phyloP scores from a whole-genome alignment of 2,113 vertebrate species.

The Aix galericulata region DNA sequence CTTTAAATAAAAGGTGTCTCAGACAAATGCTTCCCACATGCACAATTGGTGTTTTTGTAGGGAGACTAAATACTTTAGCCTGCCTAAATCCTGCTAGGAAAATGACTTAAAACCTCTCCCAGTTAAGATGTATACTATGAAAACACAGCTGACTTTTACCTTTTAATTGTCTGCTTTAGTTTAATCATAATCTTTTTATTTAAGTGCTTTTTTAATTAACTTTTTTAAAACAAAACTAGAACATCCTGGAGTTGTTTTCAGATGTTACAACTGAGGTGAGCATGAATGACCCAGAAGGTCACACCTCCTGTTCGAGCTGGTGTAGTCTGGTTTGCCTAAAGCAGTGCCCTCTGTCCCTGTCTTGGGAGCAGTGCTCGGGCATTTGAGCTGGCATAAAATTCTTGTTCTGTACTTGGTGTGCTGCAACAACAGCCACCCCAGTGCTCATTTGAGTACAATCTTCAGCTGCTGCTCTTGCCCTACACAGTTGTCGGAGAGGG shows the following conservation, averaged over 20 bases:
- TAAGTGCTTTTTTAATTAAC: neutral
- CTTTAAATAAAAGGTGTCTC: neutral
- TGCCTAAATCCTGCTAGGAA: neutral
- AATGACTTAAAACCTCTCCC: neutral
- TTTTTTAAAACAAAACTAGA: neutral
- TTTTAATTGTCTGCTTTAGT: neutral
- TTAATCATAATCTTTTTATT: neutral
- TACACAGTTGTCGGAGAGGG: neutral
- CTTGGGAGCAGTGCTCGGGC: neutral
- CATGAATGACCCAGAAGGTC: neutral
- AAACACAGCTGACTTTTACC: neutral
- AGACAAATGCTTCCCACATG: neutral
- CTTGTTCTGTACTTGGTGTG: neutral
- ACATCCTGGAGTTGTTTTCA: neutral
- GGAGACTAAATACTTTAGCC: neutral
- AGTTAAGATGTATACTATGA: neutral
- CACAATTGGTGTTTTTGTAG: neutral
- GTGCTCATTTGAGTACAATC: neutral
- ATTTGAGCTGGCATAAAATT: neutral
- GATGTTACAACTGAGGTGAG: neutral
- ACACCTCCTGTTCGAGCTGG: rapidly evolving
- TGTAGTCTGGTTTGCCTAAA: neutral
- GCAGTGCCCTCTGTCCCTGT: rapidly evolving
- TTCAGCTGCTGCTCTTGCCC: neutral
- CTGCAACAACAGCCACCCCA: no score